Evolutionary conservation across 2,113 vertebrate species (phyloP).

Genomic region (Poeciliopsis retropinna): DNA sequence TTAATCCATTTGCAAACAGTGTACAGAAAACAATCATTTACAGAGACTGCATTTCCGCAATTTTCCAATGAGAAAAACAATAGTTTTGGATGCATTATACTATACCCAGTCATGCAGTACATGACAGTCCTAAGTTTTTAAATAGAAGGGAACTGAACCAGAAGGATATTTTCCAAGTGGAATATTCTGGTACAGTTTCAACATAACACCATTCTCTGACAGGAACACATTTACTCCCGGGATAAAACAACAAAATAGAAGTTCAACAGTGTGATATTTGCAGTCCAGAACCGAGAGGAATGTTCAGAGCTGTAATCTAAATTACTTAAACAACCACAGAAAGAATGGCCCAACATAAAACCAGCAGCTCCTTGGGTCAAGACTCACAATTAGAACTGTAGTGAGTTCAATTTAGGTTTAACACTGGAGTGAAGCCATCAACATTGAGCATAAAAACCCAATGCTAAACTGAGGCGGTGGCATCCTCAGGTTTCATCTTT

Average conservation of each 20-base stretch:
- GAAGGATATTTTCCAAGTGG: neutral
- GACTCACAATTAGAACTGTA: too few species aligned
- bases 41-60: neutral
- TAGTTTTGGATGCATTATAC: neutral
- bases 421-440: too few species aligned
- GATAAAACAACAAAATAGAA: too few species aligned
- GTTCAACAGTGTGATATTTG: too few species aligned
- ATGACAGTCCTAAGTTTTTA: neutral
- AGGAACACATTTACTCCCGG: neutral
- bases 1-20: conserved; percentile 16
- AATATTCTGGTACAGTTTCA: neutral
- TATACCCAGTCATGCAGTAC: neutral
- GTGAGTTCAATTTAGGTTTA: too few species aligned
- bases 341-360: neutral
- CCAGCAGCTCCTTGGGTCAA: neutral
- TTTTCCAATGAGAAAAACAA: neutral
- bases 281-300: neutral
- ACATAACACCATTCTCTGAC: neutral
- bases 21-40: conserved; percentile 6
- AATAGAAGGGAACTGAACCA: neutral
- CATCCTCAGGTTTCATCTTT: neutral
- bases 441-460: neutral
- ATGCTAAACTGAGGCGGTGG: neutral
- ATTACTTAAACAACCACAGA: neutral
- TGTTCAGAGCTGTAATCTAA: neutral